phyloP scores from a whole-genome alignment of 2,797 vertebrate species.

The Coccyzus lansbergi region DNA sequence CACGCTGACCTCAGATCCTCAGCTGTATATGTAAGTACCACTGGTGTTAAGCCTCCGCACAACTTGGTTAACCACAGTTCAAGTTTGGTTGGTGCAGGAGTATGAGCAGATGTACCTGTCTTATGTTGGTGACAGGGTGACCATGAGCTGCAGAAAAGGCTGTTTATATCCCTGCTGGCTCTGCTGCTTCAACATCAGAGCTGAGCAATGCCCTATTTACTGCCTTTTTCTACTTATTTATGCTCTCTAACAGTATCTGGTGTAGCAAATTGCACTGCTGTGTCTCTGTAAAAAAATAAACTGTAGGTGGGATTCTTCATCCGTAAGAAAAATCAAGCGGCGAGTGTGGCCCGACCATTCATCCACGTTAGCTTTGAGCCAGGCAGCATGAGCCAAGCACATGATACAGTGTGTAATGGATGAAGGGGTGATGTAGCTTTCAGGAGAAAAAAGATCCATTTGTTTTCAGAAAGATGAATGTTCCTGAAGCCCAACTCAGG shows the following conservation, averaged over 20 bases:
- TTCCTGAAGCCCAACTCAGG: background rate
- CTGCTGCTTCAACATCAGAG: background rate
- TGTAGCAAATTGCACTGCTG: background rate
- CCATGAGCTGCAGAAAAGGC: background rate
- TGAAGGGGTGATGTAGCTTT: background rate
- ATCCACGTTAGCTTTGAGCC: background rate
- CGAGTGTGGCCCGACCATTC: background rate
- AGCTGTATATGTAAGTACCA: slow-evolving; percentile 89
- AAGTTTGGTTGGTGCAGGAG: background rate
- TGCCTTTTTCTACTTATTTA: background rate
- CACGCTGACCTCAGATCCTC: slow-evolving; percentile 86
- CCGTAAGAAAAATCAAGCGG: background rate
- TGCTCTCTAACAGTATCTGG: background rate
- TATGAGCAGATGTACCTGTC: fast-evolving
- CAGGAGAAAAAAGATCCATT: background rate
- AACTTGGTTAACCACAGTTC: fast-evolving
- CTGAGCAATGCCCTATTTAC: background rate
- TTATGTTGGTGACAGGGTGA: fast-evolving
- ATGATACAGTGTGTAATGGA: fast-evolving
- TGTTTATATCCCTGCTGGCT: background rate
- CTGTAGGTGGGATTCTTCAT: background rate
- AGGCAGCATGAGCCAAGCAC: background rate
- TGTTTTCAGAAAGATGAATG: background rate
- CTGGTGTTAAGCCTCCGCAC: background rate
- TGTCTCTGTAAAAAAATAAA: background rate